Evolutionary conservation across 2,797 vertebrate species (phyloP).

Genomic region (Falco peregrinus): DNA sequence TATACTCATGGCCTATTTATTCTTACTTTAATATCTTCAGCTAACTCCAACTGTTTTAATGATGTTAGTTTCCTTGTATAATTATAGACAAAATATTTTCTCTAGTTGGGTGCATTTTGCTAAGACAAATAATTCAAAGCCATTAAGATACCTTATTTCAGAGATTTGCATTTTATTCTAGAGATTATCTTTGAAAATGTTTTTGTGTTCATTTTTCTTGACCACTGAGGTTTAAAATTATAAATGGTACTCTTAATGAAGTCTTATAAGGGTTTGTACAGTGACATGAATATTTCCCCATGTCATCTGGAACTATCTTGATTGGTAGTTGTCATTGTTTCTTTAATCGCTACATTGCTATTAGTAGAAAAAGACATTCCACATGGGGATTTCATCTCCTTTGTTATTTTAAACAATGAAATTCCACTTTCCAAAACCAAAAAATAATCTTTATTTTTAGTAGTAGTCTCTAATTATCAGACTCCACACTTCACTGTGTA

Average conservation of each 20-base stretch:
- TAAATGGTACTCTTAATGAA: neutral
- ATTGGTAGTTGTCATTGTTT: neutral
- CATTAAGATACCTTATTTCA: neutral
- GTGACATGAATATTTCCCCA: neutral
- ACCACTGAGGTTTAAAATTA: neutral
- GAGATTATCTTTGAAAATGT: neutral
- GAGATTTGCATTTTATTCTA: neutral
- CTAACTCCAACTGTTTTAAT: neutral
- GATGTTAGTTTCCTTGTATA: neutral
- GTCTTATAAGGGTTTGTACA: neutral
- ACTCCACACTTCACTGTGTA: neutral
- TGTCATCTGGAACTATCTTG: neutral
- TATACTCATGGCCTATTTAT: rapidly evolving
- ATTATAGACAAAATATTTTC: neutral
- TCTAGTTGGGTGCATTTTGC: neutral
- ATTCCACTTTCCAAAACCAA: neutral
- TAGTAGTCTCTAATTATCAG: neutral
- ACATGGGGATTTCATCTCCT: neutral
- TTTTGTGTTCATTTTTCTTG: neutral
- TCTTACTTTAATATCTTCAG: neutral
- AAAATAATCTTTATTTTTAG: neutral
- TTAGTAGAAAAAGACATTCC: neutral
- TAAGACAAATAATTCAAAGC: neutral
- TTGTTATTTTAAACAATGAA: neutral
- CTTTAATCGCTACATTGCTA: neutral